Evolutionary conservation across 2,113 vertebrate genomes (phyloP).

Genomic region (Saimiri boliviensis): DNA sequence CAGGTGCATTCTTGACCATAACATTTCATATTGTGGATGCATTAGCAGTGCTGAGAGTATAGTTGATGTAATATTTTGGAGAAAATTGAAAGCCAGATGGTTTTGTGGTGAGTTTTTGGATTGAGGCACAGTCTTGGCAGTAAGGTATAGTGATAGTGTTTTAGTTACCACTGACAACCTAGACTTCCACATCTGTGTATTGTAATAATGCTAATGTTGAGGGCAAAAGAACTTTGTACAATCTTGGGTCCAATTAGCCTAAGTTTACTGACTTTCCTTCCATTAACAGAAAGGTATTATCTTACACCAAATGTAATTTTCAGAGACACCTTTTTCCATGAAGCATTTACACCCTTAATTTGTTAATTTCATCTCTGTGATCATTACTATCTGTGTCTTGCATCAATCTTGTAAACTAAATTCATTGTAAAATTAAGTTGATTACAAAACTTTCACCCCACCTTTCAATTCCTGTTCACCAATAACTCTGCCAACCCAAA

Average conservation of each 20-base stretch:
- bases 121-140: not conserved
- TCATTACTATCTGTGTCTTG: not conserved
- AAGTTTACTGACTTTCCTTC: not conserved
- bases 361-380: not conserved
- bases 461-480: rapidly evolving
- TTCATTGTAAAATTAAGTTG: not conserved
- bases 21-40: not conserved
- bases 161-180: no score
- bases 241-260: not conserved
- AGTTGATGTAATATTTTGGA: not conserved
- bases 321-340: not conserved
- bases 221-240: not conserved
- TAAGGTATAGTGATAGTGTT: not conserved
- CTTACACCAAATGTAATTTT: not conserved
- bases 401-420: not conserved
- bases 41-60: not conserved
- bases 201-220: not conserved
- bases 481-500: not conserved
- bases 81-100: not conserved
- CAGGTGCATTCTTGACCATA: not conserved
- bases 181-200: no score
- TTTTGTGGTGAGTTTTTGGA: not conserved
- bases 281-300: not conserved
- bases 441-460: not conserved
- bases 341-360: not conserved